Evolutionary conservation across 1,140 invertebrate species (phyloP), one percentile per base, ranked within the genome.

Genomic region (Euschistus heros): DNA sequence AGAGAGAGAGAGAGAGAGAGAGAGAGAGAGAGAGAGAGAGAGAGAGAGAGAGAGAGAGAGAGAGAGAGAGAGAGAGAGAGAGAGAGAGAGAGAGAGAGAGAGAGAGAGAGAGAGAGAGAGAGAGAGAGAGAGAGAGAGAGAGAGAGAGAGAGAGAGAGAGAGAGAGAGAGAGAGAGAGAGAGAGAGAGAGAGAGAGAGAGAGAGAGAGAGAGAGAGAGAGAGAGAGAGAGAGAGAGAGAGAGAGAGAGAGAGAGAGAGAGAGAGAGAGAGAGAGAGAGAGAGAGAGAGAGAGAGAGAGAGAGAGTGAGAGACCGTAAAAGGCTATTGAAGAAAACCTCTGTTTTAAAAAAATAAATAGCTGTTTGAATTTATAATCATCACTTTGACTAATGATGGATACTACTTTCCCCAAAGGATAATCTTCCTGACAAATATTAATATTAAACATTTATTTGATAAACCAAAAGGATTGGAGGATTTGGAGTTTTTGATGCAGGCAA

Each of bases 51-150:
- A 44, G 42, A 44, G 42, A 44, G 42, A 44, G 42, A 54, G 52
- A 54, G 52, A 54, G 52, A 54, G 52, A 54, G 20, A 54, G 52
- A 54, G 52, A 54, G 52, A 54, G 20, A 54, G 52, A 54, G 52
- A 54, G 52, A 54, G 52, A 54, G 52, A 54, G 52, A 54, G 52
- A 54, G 52, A 54, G 52, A 54, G 52, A 54, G 52, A 54, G 52
- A 54, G 52, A 54, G 52, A 54, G 52, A 54, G 52, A 54, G 52
- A 54, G 52, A 54, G 52, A 54, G 52, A 54, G 52, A 54, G 52
- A 54, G 52, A 54, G 52, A 54, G 52, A 54, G 52, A 54, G 52
- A 54, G 52, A 54, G 52, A 54, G 52, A 54, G 52, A 54, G 52
- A 54, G 52, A 54, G 52, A 54, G 52, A 54, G 52, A 54, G 52